Evolutionary conservation across 2,113 vertebrate species (phyloP), one percentile per base, ranked within the genome.

Genomic region (Cacatua alba): DNA sequence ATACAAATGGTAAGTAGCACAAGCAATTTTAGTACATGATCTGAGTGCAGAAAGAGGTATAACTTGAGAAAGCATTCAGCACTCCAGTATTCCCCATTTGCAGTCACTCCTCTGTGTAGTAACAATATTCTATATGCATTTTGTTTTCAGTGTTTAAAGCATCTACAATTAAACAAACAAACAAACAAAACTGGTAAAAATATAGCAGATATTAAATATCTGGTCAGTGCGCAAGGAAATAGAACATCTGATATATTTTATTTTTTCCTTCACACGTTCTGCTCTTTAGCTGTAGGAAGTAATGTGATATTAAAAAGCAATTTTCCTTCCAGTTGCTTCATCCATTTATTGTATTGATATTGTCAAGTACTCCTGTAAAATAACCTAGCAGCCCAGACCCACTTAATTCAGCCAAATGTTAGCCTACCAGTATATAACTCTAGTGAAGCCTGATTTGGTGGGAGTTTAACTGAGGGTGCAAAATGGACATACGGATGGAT

Each of bases 401-500:
- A 74, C 55, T 94, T 90, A 77, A 82, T 94, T 92, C 83, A 78
- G 63, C 49, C 70, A 90, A 82, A 75, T 2, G 17, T 69, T 78
- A 60, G 69, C 67, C 67, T 78, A 65, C 79, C 67, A 82, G 48
- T 57, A 69, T 37, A 23, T 62, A 78, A 63, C 55, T 93, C 81
- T 69, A 82, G 77, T 59, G 55, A 88, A 81, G 60, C 53, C 43
- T 9, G 28, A 88, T 91, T 82, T 85, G 72, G 55, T 43, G 72
- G 35, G 43, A 90, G n/a, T 81, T 92, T 94, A 96, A 76, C 3
- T 82, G 92, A 93, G 80, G 86, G 80, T 96, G 86, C 87, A 94
- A 55, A 94, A 95, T 70, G 91, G 81, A 93, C n/a, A 75, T 48
- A 49, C 2, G 33, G 72, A 82, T 94, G 80, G 53, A 82, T 95